Percentiles rank a stretch among this genome's conserved stretches.
Conservation (phyloP, 2,888 invertebrate species). For the Portevinia maculata region DNA sequence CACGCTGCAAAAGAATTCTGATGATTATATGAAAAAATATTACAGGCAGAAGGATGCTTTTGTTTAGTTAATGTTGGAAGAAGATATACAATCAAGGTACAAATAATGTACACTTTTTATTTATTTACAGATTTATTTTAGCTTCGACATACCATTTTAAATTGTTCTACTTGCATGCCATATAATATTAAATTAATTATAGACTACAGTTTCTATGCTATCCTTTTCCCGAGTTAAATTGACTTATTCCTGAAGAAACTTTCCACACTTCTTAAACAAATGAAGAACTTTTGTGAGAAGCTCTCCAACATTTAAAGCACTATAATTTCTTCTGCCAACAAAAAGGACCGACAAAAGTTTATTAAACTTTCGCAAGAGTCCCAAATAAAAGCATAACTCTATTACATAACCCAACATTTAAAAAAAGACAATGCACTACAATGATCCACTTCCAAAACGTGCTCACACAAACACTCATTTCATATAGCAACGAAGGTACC, state of each 20-base stretch:
- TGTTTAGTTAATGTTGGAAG: too few species aligned
- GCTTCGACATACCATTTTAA: neutral
- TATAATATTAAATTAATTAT: neutral
- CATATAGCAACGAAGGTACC: conserved; percentile 25
- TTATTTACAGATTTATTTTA: too few species aligned
- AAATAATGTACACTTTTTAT: too few species aligned
- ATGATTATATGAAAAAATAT: too few species aligned
- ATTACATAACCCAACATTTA: conserved; percentile 12
- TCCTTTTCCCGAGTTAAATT: conserved; percentile 8
- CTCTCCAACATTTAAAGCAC: conserved; percentile 13
- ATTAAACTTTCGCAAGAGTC: conserved; percentile 12
- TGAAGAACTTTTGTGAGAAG: conserved; percentile 6
- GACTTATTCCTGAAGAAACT: conserved; percentile 25
- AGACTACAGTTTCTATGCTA: neutral
- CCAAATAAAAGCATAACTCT: conserved; percentile 3
- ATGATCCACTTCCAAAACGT: conserved; percentile 35
- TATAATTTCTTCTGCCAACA: conserved; percentile 7
- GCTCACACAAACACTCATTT: conserved; percentile 8
- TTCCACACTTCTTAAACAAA: conserved; percentile 45
- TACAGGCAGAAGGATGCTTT: too few species aligned
- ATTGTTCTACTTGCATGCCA: neutral
- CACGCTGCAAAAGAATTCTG: too few species aligned
- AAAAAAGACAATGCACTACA: neutral
- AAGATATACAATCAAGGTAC: too few species aligned
- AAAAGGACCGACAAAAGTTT: conserved; percentile 15